Conservation (phyloP, 2,888 invertebrate genomes). For the Spodoptera exigua region DNA sequence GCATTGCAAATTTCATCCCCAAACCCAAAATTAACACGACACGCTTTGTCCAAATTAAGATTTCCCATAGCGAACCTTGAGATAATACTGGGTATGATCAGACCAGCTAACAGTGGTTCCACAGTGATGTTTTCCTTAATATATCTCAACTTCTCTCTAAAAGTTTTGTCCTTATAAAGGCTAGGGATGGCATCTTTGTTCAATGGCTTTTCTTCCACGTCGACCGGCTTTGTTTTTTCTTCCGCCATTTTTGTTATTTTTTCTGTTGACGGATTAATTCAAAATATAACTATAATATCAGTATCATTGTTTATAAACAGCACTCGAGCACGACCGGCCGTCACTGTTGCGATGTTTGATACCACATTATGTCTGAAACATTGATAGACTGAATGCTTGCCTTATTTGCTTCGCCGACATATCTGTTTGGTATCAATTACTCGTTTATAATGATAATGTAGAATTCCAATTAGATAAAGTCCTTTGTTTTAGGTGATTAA, state of each 20-base stretch:
- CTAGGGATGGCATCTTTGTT: slow-evolving; percentile 67
- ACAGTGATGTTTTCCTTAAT: slow-evolving; percentile 91
- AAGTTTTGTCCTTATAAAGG: slow-evolving; percentile 73
- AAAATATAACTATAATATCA: slow-evolving; percentile 45
- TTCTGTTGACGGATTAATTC: slow-evolving; percentile 40
- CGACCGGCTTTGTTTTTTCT: slow-evolving; percentile 69
- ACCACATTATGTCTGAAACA: slow-evolving; percentile 72
- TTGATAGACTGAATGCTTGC: slow-evolving; percentile 68
- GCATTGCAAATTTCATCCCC: slow-evolving; percentile 80
- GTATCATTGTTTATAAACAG: slow-evolving; percentile 73
- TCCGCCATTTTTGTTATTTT: slow-evolving; percentile 72
- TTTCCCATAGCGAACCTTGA: slow-evolving; percentile 92
- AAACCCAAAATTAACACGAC: slow-evolving; percentile 78
- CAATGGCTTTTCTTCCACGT: slow-evolving; percentile 79
- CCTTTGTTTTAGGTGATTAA: slow-evolving; percentile 55
- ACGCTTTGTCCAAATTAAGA: slow-evolving; percentile 84
- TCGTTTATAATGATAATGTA: slow-evolving; percentile 77
- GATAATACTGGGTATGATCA: slow-evolving; percentile 91
- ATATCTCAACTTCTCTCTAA: slow-evolving; percentile 72
- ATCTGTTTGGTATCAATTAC: slow-evolving; percentile 85
- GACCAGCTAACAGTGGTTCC: slow-evolving; percentile 92
- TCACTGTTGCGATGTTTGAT: slow-evolving; percentile 70
- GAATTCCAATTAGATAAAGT: slow-evolving; percentile 64
- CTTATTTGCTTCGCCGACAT: slow-evolving; percentile 80
- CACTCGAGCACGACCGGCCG: slow-evolving; percentile 63